These are phyloP conservation scores for Tympanuchus pallidicinctus DNA, from an alignment of 2,113 vertebrate species.

Conservation along the genomic window DNA sequence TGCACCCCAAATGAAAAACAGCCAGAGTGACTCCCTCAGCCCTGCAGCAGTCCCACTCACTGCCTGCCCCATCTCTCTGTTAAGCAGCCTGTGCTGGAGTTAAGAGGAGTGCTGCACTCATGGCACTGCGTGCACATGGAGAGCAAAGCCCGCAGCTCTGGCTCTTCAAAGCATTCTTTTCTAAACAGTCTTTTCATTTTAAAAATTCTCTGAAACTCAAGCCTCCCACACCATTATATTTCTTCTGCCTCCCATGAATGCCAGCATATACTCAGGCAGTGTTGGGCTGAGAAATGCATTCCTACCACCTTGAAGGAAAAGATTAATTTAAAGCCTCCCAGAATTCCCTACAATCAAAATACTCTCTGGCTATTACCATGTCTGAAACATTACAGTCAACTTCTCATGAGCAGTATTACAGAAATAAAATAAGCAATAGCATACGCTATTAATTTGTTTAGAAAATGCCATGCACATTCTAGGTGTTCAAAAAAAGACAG, in stretches of 20 bases:
- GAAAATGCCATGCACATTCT: background rate
- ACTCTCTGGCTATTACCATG: background rate
- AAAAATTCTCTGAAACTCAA: background rate
- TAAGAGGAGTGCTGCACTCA: background rate
- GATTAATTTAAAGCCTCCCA: constrained; percentile 23
- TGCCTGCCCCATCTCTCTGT: background rate
- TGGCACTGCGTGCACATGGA: rapidly evolving
- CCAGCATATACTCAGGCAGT: background rate
- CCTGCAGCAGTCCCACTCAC: background rate
- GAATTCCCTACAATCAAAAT: constrained; percentile 50
- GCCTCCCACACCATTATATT: background rate
- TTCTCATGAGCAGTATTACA: background rate
- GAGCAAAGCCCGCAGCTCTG: background rate
- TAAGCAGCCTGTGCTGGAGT: background rate
- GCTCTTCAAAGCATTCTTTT: background rate
- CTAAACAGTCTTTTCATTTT: background rate
- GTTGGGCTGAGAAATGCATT: background rate
- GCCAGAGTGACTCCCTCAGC: background rate
- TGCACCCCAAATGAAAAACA: background rate
- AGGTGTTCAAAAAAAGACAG: background rate
- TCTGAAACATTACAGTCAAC: background rate
- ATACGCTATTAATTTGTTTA: background rate
- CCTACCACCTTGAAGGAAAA: constrained; percentile 20
- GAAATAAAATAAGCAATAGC: background rate
- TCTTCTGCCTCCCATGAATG: background rate